Evolutionary conservation across 1,140 invertebrate genomes (phyloP).

Genomic region (Spodoptera frugiperda): DNA sequence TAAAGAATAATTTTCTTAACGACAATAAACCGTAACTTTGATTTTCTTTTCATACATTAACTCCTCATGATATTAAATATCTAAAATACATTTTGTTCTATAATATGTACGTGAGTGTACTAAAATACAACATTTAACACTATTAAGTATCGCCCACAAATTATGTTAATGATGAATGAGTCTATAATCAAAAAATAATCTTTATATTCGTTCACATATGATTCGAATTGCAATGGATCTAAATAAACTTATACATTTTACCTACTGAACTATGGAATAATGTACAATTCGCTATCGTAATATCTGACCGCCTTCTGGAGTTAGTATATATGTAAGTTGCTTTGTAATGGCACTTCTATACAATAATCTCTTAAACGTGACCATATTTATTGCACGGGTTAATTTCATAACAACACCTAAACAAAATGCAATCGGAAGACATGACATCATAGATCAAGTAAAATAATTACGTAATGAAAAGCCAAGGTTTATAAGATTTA

Average conservation of each 20-base stretch:
- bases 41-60: conserved; percentile 21
- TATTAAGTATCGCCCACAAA: conserved; percentile 47
- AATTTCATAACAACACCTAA: not conserved
- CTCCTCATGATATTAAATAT: conserved; percentile 33
- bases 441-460: not conserved
- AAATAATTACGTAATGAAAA: not conserved
- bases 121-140: conserved; percentile 43
- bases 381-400: conserved; percentile 2
- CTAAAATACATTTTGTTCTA: conserved; percentile 43
- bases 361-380: not conserved
- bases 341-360: not conserved
- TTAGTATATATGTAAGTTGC: not conserved
- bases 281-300: conserved; percentile 13
- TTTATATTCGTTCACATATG: conserved; percentile 6
- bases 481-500: too few relatives aligned
- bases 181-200: conserved; percentile 6
- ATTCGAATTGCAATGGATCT: not conserved
- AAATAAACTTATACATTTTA: conserved; percentile 3
- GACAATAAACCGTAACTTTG: conserved; percentile 25
- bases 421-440: conserved; percentile 21
- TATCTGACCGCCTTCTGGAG: not conserved
- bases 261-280: not conserved
- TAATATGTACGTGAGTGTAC: conserved; percentile 36
- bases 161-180: conserved; percentile 14
- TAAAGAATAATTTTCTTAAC: conserved; percentile 28